phyloP scores from a whole-genome alignment of 2,888 invertebrate genomes.

The Lasioglossum morio region DNA sequence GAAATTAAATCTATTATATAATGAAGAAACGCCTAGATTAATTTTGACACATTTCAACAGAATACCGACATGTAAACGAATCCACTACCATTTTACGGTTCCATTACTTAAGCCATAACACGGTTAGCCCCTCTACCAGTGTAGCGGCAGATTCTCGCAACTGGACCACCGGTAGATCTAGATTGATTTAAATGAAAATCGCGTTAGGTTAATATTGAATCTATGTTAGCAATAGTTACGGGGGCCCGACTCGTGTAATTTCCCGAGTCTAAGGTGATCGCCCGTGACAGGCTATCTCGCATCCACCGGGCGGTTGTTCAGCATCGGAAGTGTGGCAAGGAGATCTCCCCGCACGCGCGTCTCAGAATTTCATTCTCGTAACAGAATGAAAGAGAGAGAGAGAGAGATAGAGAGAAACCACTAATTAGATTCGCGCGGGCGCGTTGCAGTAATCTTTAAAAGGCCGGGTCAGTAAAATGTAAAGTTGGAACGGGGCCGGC shows the following conservation, averaged over 20 bases:
- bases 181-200: neutral
- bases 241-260: neutral
- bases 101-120: no score
- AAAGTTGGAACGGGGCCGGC: conserved; percentile 36
- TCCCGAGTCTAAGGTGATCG: neutral
- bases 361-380: conserved; percentile 1
- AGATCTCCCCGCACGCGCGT: neutral
- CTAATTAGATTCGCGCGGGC: conserved; percentile 34
- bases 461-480: conserved; percentile 24
- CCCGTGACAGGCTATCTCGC: neutral
- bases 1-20: no score
- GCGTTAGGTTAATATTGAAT: neutral
- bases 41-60: no score
- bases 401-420: neutral
- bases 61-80: no score
- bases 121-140: no score
- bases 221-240: neutral
- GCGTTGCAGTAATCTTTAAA: conserved; percentile 19
- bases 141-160: no score
- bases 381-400: neutral
- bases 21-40: no score
- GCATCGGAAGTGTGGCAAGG: neutral
- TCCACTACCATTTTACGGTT: no score
- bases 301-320: neutral
- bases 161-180: neutral